Conservation (phyloP, 2,888 invertebrate species). For the Morinoia aosen region DNA sequence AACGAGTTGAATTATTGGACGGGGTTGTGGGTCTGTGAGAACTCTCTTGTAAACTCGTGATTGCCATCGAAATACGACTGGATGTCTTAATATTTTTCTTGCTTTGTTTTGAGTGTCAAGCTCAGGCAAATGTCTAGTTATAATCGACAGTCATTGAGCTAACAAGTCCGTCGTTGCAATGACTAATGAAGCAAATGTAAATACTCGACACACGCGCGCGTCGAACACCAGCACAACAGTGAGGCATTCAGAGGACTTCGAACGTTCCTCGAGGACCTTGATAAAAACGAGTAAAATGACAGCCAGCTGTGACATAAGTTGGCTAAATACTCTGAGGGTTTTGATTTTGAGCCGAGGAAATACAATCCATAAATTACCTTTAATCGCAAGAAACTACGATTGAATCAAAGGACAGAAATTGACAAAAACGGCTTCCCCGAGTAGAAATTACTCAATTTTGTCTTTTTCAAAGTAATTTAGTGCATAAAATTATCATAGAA, state of each 20-base stretch:
- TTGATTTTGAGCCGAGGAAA: not conserved
- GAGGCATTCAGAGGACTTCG: not conserved
- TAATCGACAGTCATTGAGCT: not conserved
- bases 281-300: not conserved
- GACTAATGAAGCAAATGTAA: not conserved
- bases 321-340: not conserved
- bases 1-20: no score
- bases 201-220: not conserved
- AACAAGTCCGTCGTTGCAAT: not conserved
- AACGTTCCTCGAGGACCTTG: not conserved
- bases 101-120: no score
- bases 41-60: no score
- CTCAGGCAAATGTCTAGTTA: not conserved
- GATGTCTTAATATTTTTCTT: no score
- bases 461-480: not conserved
- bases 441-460: not conserved
- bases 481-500: not conserved
- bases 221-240: not conserved
- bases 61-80: no score
- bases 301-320: not conserved
- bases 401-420: not conserved
- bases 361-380: not conserved
- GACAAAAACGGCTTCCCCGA: not conserved
- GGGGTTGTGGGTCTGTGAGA: no score
- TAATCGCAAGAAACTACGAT: not conserved